Percentiles rank a stretch among this genome's conserved stretches.
These are phyloP conservation scores for Silurus lanzhouensis DNA, from an alignment of 2,797 vertebrate species.

Conservation along the genomic window DNA sequence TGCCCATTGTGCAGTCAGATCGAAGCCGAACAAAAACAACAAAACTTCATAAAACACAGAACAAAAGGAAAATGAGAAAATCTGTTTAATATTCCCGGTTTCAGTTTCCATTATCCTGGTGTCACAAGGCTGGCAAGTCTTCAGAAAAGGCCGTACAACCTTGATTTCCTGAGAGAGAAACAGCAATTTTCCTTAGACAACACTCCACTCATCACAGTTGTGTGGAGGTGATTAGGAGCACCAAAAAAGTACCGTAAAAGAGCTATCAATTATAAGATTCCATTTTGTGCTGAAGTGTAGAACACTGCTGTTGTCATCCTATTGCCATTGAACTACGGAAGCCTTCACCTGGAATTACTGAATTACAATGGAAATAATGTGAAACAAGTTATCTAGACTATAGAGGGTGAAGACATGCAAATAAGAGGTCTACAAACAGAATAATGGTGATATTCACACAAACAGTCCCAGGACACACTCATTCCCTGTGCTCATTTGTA, in stretches of 20 bases:
- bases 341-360: neutral
- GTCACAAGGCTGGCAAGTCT: constrained; percentile 14
- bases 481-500: too few relatives aligned
- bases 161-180: neutral
- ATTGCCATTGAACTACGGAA: neutral
- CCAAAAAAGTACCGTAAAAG: neutral
- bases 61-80: constrained; percentile 32
- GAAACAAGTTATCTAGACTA: too few relatives aligned
- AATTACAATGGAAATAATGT: too few relatives aligned
- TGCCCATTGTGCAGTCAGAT: constrained; percentile 6
- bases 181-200: neutral
- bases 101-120: constrained; percentile 16
- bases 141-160: neutral
- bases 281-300: neutral
- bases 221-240: constrained; percentile 2
- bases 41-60: constrained; percentile 15
- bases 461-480: too few relatives aligned
- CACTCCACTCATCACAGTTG: neutral
- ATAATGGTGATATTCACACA: too few relatives aligned
- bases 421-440: too few relatives aligned
- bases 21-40: constrained; percentile 24
- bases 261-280: neutral
- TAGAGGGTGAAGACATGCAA: too few relatives aligned
- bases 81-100: constrained; percentile 18
- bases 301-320: neutral